Evolutionary conservation across 2,888 invertebrate genomes (phyloP).

Genomic region (Hirtodrosophila trivittata): DNA sequence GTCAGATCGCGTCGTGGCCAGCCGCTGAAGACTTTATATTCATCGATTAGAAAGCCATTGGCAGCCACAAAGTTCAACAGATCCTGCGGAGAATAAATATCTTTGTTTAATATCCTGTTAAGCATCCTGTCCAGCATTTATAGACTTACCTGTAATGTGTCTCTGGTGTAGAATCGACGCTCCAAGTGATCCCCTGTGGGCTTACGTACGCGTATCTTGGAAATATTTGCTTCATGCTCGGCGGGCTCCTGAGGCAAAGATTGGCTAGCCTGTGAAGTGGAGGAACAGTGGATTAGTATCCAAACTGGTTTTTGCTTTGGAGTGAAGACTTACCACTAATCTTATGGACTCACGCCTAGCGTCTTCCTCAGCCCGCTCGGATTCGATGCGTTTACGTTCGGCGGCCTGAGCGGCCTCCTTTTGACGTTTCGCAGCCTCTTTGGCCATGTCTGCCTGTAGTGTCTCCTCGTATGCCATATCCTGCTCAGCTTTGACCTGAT

Average conservation of each 20-base stretch:
- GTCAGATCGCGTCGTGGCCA: constrained; percentile 98
- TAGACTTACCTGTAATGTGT: constrained; percentile 85
- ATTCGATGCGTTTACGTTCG: constrained; percentile 90
- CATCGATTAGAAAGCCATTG: constrained; percentile 93
- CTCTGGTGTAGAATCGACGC: constrained; percentile 87
- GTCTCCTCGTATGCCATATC: constrained; percentile 96
- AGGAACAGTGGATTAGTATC: neutral
- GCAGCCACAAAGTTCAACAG: constrained; percentile 94
- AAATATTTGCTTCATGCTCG: constrained; percentile 85
- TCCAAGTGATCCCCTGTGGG: constrained; percentile 91
- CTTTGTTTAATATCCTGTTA: neutral
- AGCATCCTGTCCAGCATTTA: neutral
- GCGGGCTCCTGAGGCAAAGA: constrained; percentile 90
- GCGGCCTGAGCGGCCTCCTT: constrained; percentile 88
- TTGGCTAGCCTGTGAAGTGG: constrained; percentile 85
- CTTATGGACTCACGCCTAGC: constrained; percentile 89
- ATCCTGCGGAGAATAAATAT: constrained; percentile 83
- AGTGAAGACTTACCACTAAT: constrained; percentile 67
- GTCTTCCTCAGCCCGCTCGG: constrained; percentile 88
- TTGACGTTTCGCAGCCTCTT: constrained; percentile 92
- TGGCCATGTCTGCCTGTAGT: constrained; percentile 90
- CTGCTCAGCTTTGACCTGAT: constrained; percentile 95
- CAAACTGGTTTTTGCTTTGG: too few relatives aligned
- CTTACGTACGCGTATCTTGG: constrained; percentile 92
- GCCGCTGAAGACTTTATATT: constrained; percentile 95